Evolutionary conservation across 1,140 invertebrate genomes (phyloP), one percentile per base, ranked within the genome.

Genomic region (Nixonia krombeini): DNA sequence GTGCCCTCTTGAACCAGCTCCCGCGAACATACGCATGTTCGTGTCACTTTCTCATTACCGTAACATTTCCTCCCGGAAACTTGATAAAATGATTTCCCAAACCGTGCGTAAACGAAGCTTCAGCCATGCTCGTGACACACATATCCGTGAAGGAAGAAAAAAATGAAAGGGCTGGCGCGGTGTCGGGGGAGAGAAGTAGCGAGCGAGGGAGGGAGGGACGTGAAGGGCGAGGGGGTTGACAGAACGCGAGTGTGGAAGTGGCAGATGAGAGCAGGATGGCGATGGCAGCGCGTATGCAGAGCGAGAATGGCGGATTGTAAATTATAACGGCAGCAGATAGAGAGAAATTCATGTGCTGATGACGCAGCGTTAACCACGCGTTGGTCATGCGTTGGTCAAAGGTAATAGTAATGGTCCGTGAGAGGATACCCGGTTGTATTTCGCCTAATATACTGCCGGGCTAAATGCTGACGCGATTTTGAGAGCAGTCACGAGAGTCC

Each of bases 321-420:
- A 82, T 84, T 83, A 81, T 80, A 80, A 61, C 63, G 59, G 63
- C 63, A 62, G 62, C 70, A 84, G 80, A 84, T 82, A 82, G 78
- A 79, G 75, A 78, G 76, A 82, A 84, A 84, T 84, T 83, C 81
- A 84, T 83, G 78, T 78, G 73, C 78, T 82, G 82, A 84, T 84
- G 81, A 84, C 82, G 79, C 81, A 83, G 82, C 82, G 74, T 77
- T 79, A 79, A 76, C 78, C 72, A 73, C 61, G 71, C 66, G n/a
- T n/a, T 67, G 77, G 80, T 82, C 79, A 81, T 75, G 74, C 82
- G 75, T 74, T 84, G 80, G 82, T 82, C 82, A 82, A 84, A 83
- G 80, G 81, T 84, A 83, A 82, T 77, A 82, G 82, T 84, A 84
- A 84, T 84, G 82, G 81, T 50, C 81, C 71, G 81, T 84, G 80